Base-by-base conservation (phyloP, 2,113 vertebrate species). In the Chrysemys picta region DNA sequence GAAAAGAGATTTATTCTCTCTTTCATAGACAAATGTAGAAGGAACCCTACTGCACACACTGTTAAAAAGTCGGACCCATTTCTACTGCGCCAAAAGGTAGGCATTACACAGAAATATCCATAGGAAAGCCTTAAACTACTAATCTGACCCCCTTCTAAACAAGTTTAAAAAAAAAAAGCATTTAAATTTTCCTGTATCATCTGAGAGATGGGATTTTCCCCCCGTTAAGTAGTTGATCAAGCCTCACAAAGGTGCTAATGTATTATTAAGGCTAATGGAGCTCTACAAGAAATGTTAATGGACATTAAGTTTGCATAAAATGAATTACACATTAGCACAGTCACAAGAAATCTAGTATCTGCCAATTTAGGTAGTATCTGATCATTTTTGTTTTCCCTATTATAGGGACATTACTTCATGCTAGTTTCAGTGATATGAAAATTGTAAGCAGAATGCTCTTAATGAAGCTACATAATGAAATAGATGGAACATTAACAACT, bases 231-330 rank as follows among this genome's bases (percentile, higher is more conserved):
- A 96, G 97, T 97, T 96, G 97, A 97, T 98, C 98, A 97, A 98
- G 98, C 98, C 98, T 98, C 97, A 97, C 98, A 97, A 98, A 98
- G 97, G 97, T 98, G 97, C 97, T 98, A 96, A 98, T 98, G 97
- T 91, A 98, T 98, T 99, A 98, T 98, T 98, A 98, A 98, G 98
- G 97, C 98, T 98, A 98, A 98, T 98, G 98, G 97, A 98, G 98
- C 98, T 98, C 98, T 98, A 97, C 98, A 96, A 97, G 97, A 98
- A 98, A 98, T 98, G 98, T 98, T 98, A 99, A 99, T 98, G 98
- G 98, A 98, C 98, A 98, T 98, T 97, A 98, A 98, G 98, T 98
- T 98, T 99, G 98, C 98, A 98, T 98, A 98, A 98, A 98, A 98
- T 98, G 98, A 98, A 99, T 98, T 98, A 98, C 98, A 96, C 98